Base-by-base conservation (phyloP, 2,113 vertebrate genomes). In the Hemichromis elongatus region DNA sequence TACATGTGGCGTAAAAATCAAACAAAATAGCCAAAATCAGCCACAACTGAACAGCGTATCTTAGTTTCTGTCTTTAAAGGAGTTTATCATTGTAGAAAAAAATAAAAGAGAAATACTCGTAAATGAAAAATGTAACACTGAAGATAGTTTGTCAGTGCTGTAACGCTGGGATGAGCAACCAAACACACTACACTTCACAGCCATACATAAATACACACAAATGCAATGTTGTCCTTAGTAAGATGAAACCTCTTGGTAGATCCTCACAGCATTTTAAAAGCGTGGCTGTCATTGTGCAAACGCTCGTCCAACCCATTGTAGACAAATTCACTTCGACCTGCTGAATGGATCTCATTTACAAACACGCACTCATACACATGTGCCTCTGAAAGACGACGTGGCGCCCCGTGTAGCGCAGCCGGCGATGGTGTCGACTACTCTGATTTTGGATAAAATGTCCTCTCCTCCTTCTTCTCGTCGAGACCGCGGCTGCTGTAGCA, bases 401-500 rank as follows among this genome's bases (percentile, higher is more conserved):
- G 57, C 4, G 53, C 56, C 53, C 26, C 11, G 33, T 45, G 84
- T 7, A 1, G 4, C 37, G 83, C 68, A 16, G 81, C 50, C 21
- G 28, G 2, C 33, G 77, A 84, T 77, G 75, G 82, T 91, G 84
- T 90, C 77, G 57, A 10, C 82, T 90, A 47, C 90, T 92, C 82
- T 16, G 7, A 83, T 84, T 26, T 90, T 68, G 85, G 85, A 80
- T 83, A 75, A 85, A 88, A 86, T 82, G n/a, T 61, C 47, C 28
- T 55, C 80, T 26, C 66, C 79, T 47, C 9, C 8, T 83, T 47
- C 7, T 26, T 77, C 57, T 88, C 82, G 90, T 90, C 83, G 30
- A 57, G 87, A 87, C 53, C 2, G 5, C 89, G 86, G 91, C 92
- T 92, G 93, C 90, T 37, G 88, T 2, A 59, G 77, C 92, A 92